These are phyloP conservation scores for Metopolophium dirhodum DNA, from an alignment of 1,140 invertebrate species.

Conservation along the genomic window DNA sequence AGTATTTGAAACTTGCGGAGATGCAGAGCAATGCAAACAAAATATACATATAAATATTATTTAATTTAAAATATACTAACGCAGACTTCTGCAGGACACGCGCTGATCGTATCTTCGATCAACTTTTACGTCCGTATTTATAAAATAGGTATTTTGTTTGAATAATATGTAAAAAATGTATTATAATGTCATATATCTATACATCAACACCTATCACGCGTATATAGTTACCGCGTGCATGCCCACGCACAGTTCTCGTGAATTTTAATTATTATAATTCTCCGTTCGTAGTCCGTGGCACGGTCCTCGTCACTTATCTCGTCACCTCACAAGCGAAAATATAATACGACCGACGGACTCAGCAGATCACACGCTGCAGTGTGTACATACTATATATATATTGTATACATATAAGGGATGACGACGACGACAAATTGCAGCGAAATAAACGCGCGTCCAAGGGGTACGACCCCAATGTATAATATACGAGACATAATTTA, in stretches of 20 bases:
- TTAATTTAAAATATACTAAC: too few species aligned
- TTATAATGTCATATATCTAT: too few species aligned
- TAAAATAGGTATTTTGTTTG: too few species aligned
- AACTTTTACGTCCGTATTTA: too few species aligned
- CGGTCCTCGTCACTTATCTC: slow-evolving; percentile 47
- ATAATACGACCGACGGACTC: background rate
- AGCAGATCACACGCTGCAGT: background rate
- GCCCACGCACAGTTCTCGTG: background rate
- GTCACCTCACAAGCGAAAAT: background rate
- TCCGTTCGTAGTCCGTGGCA: slow-evolving; percentile 17
- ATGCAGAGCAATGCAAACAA: too few species aligned
- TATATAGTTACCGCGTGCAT: too few species aligned
- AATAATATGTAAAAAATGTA: too few species aligned
- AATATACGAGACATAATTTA: background rate
- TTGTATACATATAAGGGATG: background rate
- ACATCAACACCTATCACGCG: too few species aligned
- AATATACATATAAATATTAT: too few species aligned
- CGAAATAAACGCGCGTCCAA: background rate
- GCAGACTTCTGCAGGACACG: too few species aligned
- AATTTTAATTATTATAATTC: slow-evolving; percentile 25
- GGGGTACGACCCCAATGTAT: background rate
- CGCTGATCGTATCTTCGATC: too few species aligned
- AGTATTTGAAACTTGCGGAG: too few species aligned
- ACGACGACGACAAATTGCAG: slow-evolving; percentile 28
- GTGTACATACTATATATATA: background rate